A percentile compares a stretch with the other conserved stretches of the same genome.
phyloP scores from a whole-genome alignment of 2,888 invertebrate species.

The Megaustenia siamemsis region DNA sequence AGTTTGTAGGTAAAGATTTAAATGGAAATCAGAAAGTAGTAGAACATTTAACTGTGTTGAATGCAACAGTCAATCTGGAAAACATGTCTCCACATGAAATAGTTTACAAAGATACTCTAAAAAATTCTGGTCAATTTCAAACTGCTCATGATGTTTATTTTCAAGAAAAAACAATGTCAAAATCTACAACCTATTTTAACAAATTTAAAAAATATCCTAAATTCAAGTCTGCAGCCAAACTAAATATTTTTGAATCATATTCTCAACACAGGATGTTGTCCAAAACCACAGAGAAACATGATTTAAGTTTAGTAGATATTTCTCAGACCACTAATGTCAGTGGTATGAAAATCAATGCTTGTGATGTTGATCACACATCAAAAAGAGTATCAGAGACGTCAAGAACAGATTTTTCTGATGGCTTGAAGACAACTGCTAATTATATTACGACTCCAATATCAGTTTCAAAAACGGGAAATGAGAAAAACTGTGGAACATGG shows the following conservation, averaged over 20 bases:
- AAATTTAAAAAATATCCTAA: not conserved
- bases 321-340: not conserved
- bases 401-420: not conserved
- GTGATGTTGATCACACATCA: not conserved
- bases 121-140: not conserved
- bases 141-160: not conserved
- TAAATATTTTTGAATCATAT: too few relatives aligned
- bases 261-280: not conserved
- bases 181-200: not conserved
- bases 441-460: not conserved
- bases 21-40: not conserved
- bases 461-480: not conserved
- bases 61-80: not conserved
- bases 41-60: not conserved
- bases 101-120: not conserved
- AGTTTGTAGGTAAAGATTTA: not conserved
- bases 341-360: not conserved
- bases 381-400: not conserved
- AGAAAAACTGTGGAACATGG: not conserved
- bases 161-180: not conserved
- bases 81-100: not conserved
- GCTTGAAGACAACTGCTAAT: not conserved
- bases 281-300: not conserved
- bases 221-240: not conserved
- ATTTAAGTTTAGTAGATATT: not conserved